Evolutionary conservation across 2,113 vertebrate species (phyloP), one percentile per base, ranked within the genome.

Genomic region (Gallinago jamesoni): DNA sequence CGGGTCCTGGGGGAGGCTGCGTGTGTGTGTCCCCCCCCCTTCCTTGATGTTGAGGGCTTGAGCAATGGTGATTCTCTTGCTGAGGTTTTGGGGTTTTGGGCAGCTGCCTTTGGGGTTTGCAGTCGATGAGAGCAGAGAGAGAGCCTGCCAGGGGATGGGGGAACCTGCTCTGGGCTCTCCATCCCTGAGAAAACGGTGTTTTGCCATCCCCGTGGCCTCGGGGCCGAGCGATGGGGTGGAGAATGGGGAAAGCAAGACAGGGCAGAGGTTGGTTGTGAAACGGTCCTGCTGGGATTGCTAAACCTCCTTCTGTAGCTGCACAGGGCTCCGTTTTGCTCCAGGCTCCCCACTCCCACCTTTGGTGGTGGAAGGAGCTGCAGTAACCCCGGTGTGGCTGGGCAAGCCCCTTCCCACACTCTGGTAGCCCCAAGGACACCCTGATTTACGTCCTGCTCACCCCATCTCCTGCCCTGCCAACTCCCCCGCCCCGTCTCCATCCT

Each of bases 71-170:
- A 35, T 41, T 50, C 56, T 81, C 14, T 1, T 1, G 1, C 77
- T 79, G 84, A 91, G 86, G 95, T 84, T 97, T 55, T 55, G 53
- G 53, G 53, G 53, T 55, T 55, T 95, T 95, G 93, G 84, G 69
- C 87, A 67, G 80, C 76, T 82, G 91, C 73, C 48, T 37, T 50
- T 55, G 84, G 60, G 92, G 94, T 95, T 94, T 94, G 93, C 66
- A 48, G 89, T 89, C 43, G 10, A 63, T 89, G 77, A 92, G 68
- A 1, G 19, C n/a, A 76, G 77, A 89, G 60, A 39, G 39, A 75
- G 66, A 78, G 48, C 48, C 60, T 31, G 84, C 24, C 13, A 20
- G 41, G 48, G 48, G 76, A 30, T 13, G 31, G 62, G 41, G 73
- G 28, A 53, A 5, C 21, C 41, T 11, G 0, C 62, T 50, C 8